Conservation (phyloP, 2,113 vertebrate species). For the Sorex araneus region DNA sequence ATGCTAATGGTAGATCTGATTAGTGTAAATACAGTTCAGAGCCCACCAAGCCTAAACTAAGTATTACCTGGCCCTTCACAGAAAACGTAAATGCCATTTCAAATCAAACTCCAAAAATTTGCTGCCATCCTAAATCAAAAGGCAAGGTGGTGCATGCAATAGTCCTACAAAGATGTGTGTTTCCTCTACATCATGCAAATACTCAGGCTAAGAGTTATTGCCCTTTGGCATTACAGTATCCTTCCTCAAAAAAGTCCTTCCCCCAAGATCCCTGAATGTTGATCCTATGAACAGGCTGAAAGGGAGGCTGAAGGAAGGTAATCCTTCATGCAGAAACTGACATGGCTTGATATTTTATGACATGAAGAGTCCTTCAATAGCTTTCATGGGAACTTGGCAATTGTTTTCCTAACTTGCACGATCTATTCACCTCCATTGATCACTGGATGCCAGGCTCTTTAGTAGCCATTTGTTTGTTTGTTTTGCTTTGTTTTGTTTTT, state of each 20-base stretch:
- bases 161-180: not conserved
- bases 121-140: not conserved
- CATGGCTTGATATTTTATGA: not conserved
- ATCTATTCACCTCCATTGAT: not conserved
- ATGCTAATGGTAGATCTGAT: not conserved
- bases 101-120: not conserved
- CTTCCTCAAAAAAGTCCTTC: not conserved
- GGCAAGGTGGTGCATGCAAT: not conserved
- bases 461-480: not conserved
- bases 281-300: not conserved
- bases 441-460: not conserved
- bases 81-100: not conserved
- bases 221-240: not conserved
- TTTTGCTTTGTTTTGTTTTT: not conserved
- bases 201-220: not conserved
- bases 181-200: not conserved
- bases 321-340: not conserved
- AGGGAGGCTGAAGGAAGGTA: not conserved
- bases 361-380: not conserved
- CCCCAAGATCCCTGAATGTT: not conserved
- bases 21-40: not conserved
- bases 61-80: not conserved
- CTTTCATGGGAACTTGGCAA: not conserved
- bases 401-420: not conserved
- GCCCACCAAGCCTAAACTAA: not conserved